Conservation (phyloP, 2,888 invertebrate species). For the Minunthozetes semirufus region DNA sequence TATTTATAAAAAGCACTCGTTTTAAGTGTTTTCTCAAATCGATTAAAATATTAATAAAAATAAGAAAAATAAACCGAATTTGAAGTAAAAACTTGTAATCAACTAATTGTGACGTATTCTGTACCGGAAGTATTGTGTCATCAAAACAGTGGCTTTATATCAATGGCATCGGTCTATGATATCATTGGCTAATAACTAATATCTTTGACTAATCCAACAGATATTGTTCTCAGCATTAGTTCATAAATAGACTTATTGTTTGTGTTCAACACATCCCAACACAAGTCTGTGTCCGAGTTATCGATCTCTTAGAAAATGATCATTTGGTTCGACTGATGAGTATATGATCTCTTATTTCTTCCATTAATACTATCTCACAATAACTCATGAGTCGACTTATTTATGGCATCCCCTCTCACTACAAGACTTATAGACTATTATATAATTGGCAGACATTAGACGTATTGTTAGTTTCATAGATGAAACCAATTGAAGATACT, state of each 20-base stretch:
- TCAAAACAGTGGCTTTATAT: neutral
- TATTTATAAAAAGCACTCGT: too few species aligned
- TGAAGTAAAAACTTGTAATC: too few species aligned
- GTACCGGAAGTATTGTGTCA: constrained; percentile 22
- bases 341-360: neutral
- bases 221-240: constrained; percentile 16
- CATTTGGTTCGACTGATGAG: neutral
- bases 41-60: too few species aligned
- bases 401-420: neutral
- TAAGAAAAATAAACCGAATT: too few species aligned
- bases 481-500: too few species aligned
- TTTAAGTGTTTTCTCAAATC: too few species aligned
- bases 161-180: neutral
- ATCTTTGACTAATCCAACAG: constrained; percentile 15
- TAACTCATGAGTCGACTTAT: neutral
- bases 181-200: constrained; percentile 18
- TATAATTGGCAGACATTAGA: too few species aligned
- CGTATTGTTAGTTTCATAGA: too few species aligned
- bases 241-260: constrained; percentile 17
- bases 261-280: neutral
- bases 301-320: neutral
- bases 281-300: too few species aligned
- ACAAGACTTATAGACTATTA: neutral
- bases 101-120: neutral
- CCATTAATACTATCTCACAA: neutral